Base-by-base conservation (phyloP, 2,797 vertebrate genomes). In the Lithobates sylvaticus region DNA sequence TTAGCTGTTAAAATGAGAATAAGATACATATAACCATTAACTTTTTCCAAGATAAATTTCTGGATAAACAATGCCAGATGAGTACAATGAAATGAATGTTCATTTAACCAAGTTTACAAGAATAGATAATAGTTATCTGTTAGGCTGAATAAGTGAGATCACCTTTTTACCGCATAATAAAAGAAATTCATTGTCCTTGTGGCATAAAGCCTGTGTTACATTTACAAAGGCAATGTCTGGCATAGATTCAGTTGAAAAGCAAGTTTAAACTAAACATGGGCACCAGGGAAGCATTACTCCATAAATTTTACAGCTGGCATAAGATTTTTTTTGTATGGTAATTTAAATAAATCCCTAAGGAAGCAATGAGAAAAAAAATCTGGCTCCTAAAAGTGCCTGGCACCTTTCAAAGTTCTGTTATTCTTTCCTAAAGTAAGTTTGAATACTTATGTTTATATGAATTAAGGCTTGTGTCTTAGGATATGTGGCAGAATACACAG, bases 241-340 rank as follows among this genome's bases (percentile, higher is more conserved):
- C 80, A 42, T 3, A 29, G 7, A 39, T 29, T 13, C n/a, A 42
- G 70, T 54, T 64, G 23, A 73, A 73, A 82, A 82, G n/a, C 70
- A 65, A 10, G 23, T 82, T 65, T 44, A 72, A 34, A 54, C 69
- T 42, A 73, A 23, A 73, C n/a, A 29, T 29, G 54, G 36, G 32
- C 72, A 70, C 54, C 54, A 82, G 18, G 34, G 54, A 82, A 82
- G n/a, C 70, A 65, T 16, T 82, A 50, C 54, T 29, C 69, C 54
- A 82, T 82, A 61, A 82, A 82, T 65, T 73, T 65, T 82, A 82
- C 80, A 82, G 69, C 70, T 82, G 70, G 80, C 80, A 27, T 82
- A 27, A 82, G 32, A 36, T 23, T 13, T 67, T 26, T 39, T 82
- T 81, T 82, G n/a, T 44, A 42, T 34, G 54, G 34, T 74, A 82